Evolutionary conservation across 2,888 invertebrate species (phyloP), one percentile per base, ranked within the genome.

Genomic region (Elysia crispata): DNA sequence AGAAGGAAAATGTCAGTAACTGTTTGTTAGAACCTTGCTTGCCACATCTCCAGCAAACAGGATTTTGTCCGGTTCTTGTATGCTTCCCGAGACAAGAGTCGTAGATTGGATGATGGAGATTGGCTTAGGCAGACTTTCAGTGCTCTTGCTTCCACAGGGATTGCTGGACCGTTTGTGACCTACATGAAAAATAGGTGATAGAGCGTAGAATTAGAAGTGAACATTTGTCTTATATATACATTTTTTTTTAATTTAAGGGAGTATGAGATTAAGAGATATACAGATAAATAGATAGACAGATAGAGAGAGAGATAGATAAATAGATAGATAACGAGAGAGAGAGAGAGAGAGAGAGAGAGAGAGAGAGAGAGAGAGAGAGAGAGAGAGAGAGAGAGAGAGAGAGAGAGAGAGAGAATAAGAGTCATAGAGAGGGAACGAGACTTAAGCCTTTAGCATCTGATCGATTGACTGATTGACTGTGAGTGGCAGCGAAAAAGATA

Each of bases 311-410:
- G n/a, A n/a, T n/a, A n/a, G n/a, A n/a, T n/a, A n/a, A n/a, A 25
- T 25, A 11, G 18, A 23, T 5, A 57, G 31, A 41, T 1, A 6
- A 20, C 15, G 73, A n/a, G n/a, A 28, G 31, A 0, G 8, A 31
- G 13, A 11, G 33, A 75, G 20, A 33, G 64, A 41, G 49, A 31
- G 30, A 41, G 25, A 64, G 49, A 64, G 64, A 76, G 23, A 41
- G 60, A 28, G 25, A 41, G 6, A 49, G 49, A 66, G 23, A 41
- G 33, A 28, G n/a, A 20, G 28, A 23, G 30, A 28, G 60, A 31
- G 33, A 57, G 74, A 57, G 31, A 57, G n/a, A 64, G 33, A 41
- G 49, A n/a, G 76, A 64, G 25, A 41, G 33, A 25, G 41, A 64
- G n/a, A 64, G 76, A 41, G 11, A 41, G 41, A 41, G 11, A 11